Evolutionary conservation across 2,797 vertebrate species (phyloP).

Genomic region (Remorina albescens): DNA sequence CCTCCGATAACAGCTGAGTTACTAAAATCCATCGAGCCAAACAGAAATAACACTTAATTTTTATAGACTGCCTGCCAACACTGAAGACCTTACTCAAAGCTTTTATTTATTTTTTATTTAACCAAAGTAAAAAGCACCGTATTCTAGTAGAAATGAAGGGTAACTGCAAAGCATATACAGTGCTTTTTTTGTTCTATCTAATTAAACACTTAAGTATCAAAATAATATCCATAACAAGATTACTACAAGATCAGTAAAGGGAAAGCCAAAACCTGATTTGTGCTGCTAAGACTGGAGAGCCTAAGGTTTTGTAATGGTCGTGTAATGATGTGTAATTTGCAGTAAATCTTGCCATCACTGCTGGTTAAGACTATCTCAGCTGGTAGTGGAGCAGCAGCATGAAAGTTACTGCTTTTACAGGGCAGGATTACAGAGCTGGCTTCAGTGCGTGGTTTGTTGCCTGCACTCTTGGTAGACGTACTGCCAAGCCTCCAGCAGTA

Average conservation of each 20-base stretch:
- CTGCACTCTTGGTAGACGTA: conserved; percentile 42
- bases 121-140: background rate
- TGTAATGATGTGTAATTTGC: conserved; percentile 71
- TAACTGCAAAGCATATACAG: conserved; percentile 23
- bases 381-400: conserved; percentile 27
- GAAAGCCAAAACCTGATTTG: conserved; percentile 58
- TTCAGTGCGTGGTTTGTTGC: conserved; percentile 45
- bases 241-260: conserved; percentile 52
- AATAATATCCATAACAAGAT: conserved; percentile 58
- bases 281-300: conserved; percentile 45
- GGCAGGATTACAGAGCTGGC: conserved; percentile 56
- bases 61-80: conserved; percentile 2
- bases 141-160: background rate
- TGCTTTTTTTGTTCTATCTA: conserved; percentile 16
- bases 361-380: conserved; percentile 40
- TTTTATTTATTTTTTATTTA: conserved; percentile 11
- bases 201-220: conserved; percentile 55
- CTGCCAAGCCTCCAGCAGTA: conserved; percentile 52
- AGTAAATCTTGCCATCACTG: conserved; percentile 63
- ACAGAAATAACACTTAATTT: conserved; percentile 19
- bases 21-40: conserved; percentile 10
- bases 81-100: conserved; percentile 3
- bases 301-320: conserved; percentile 65
- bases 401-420: conserved; percentile 47
- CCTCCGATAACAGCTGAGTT: background rate